Conservation (phyloP, 2,888 invertebrate species). For the Leucozona laternaria region DNA sequence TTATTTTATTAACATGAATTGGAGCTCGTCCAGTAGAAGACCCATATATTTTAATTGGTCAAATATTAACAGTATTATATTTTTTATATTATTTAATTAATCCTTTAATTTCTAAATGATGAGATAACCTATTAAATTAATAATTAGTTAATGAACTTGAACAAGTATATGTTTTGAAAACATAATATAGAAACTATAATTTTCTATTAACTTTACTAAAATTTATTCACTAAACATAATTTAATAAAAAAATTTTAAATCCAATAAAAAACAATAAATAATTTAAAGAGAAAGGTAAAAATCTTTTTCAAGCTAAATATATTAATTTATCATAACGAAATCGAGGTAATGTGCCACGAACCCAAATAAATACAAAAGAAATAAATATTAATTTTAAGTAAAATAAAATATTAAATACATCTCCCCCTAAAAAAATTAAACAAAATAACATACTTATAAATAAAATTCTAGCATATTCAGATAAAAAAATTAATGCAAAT, state of each 20-base stretch:
- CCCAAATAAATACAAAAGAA: slow-evolving; percentile 87
- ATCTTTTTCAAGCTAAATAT: slow-evolving; percentile 87
- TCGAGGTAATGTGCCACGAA: slow-evolving; percentile 88
- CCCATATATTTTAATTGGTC: slow-evolving; percentile 87
- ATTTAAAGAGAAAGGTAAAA: slow-evolving; percentile 87
- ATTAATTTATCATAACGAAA: slow-evolving; percentile 91
- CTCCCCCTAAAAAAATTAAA: slow-evolving; percentile 86
- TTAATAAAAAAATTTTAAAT: slow-evolving; percentile 84
- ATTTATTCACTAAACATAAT: slow-evolving; percentile 82
- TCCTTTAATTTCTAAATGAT: slow-evolving; percentile 84
- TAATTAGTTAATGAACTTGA: slow-evolving; percentile 87
- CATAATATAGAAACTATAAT: slow-evolving; percentile 86
- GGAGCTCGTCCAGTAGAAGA: slow-evolving; percentile 88
- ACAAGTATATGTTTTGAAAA: slow-evolving; percentile 89
- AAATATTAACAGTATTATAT: slow-evolving; percentile 86
- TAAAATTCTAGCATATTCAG: slow-evolving; percentile 89
- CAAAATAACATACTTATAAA: slow-evolving; percentile 87
- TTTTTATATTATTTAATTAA: slow-evolving; percentile 86
- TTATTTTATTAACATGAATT: slow-evolving; percentile 89
- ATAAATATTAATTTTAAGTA: slow-evolving; percentile 85
- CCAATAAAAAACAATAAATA: slow-evolving; percentile 86
- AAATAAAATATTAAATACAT: slow-evolving; percentile 84
- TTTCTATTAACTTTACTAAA: slow-evolving; percentile 86
- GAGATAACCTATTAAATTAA: slow-evolving; percentile 84
- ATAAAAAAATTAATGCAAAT: slow-evolving; percentile 90